Evolutionary conservation across 2,888 invertebrate genomes (phyloP), one percentile per base, ranked within the genome.

Genomic region (Amphipyra berbera): DNA sequence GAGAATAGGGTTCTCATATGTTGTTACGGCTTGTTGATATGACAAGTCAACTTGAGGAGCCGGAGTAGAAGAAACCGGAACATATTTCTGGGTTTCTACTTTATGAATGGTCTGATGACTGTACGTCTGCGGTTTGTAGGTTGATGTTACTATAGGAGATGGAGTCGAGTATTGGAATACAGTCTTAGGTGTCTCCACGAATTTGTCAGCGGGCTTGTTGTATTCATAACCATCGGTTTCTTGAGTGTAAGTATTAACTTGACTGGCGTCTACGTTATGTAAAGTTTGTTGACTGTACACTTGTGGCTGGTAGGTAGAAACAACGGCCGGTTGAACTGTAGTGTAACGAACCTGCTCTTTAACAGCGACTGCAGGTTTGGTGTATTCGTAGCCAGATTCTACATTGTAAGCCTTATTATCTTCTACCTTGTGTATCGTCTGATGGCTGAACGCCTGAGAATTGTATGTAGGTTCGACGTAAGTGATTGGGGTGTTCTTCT

Each of bases 101-200:
- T 91, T 90, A 57, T 95, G 93, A 57, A 90, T 79, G 1, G 89
- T 89, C 81, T 93, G 89, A 10, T 93, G 92, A 56, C 88, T 92
- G 70, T 88, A 92, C 1, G 85, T 73, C 45, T 90, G 90, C 14
- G 93, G 92, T 56, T 81, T 84, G 54, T 90, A 90, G 0, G 91
- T 89, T 0, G 92, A 86, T 21, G 83, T 79, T 12, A 85, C 81
- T 21, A 82, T 66, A 1, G 91, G 87, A 0, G 84, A 76, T 38
- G 89, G 79, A 33, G 90, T 88, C 1, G 90, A 84, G 64, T 88
- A 85, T 41, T 87, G 81, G 62, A 88, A 68, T 0, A 82, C 79
- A 5, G 83, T 78, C 54, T 89, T 80, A 27, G 90, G 88, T 64
- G 81, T 82, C 74, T 92, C 90, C 57, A 87, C 90, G 52, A 92